These are phyloP conservation scores for Neoaliturus tenellus DNA, from an alignment of 2,888 invertebrate species.

Conservation along the genomic window DNA sequence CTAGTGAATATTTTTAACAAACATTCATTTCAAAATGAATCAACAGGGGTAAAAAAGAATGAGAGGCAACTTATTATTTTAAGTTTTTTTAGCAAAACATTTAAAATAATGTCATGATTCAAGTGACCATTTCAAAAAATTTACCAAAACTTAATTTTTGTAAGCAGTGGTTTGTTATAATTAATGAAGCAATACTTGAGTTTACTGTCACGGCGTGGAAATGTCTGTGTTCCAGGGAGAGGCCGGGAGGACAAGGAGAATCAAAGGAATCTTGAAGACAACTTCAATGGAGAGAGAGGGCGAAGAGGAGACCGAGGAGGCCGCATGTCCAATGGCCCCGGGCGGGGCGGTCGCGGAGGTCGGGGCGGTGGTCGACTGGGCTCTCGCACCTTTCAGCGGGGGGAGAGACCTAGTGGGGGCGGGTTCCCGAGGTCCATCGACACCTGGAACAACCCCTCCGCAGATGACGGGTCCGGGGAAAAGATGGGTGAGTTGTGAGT, in stretches of 20 bases:
- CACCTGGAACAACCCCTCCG: constrained; percentile 71
- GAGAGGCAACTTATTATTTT: no score
- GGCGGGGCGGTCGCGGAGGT: constrained; percentile 70
- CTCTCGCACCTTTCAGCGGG: constrained; percentile 69
- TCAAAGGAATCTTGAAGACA: constrained; percentile 77
- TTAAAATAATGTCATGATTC: no score
- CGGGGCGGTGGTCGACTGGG: constrained; percentile 69
- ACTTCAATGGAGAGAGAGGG: constrained; percentile 70
- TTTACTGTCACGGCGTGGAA: no score
- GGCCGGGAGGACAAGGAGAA: constrained; percentile 81
- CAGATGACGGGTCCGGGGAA: constrained; percentile 55
- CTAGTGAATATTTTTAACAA: no score
- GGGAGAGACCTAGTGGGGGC: constrained; percentile 63
- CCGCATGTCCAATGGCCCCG: constrained; percentile 70
- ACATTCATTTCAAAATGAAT: no score
- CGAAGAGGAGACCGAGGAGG: constrained; percentile 68
- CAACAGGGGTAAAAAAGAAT: no score
- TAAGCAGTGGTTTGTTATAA: no score
- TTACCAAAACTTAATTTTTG: no score
- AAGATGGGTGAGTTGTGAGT: constrained; percentile 55
- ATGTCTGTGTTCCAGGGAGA: no score
- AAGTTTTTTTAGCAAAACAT: no score
- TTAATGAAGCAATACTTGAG: no score
- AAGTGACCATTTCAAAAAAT: no score
- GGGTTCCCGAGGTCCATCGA: constrained; percentile 72